Evolutionary conservation across 2,888 invertebrate species (phyloP).

Genomic region (Eugnorisma glareosa): DNA sequence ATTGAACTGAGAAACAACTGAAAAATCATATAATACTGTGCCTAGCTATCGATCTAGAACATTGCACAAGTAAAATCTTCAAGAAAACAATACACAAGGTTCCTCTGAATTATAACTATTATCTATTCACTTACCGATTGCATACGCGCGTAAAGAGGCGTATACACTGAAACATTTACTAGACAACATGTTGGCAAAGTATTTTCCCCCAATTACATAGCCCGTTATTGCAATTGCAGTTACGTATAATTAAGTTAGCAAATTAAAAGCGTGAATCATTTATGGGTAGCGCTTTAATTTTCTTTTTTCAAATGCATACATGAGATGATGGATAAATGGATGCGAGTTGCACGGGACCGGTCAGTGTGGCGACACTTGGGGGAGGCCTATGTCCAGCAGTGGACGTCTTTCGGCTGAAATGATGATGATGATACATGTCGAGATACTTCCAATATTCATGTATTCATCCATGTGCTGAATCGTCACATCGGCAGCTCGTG

Average conservation of each 20-base stretch:
- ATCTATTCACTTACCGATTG: conserved; percentile 57
- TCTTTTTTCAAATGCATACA: neutral
- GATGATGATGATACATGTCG: no score
- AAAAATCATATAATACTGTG: conserved; percentile 28
- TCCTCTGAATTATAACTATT: conserved; percentile 53
- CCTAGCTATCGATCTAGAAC: conserved; percentile 27
- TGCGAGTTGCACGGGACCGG: no score
- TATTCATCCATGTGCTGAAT: neutral
- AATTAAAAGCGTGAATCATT: conserved; percentile 14
- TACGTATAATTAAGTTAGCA: neutral
- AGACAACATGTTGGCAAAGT: neutral
- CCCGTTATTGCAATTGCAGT: neutral
- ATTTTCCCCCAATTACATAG: neutral
- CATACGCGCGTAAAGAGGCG: conserved; percentile 35
- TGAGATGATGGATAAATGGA: no score
- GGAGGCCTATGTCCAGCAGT: no score
- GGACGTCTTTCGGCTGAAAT: no score
- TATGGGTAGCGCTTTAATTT: neutral
- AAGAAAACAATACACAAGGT: conserved; percentile 51
- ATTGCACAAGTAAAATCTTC: conserved; percentile 17
- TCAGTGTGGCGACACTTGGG: no score
- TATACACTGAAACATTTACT: conserved; percentile 13
- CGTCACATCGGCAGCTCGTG: neutral
- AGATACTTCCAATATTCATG: neutral
- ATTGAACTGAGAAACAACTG: no score